Conservation (phyloP, 2,797 vertebrate species). For the Pristis pectinata region DNA sequence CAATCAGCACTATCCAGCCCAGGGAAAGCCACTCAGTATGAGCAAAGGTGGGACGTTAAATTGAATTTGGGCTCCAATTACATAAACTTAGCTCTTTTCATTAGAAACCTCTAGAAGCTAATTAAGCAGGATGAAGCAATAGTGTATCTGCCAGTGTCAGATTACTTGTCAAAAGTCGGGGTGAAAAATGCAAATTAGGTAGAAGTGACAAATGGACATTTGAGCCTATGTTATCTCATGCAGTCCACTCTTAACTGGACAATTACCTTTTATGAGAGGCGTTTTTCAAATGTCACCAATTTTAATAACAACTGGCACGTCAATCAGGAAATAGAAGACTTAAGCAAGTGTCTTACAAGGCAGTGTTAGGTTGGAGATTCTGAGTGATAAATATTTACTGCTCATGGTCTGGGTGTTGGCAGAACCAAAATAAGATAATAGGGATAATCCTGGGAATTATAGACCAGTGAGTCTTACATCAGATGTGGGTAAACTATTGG, state of each 20-base stretch:
- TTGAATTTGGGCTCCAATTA: slow-evolving; percentile 52
- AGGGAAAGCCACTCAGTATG: slow-evolving; percentile 51
- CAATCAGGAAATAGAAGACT: neutral
- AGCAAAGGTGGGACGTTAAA: slow-evolving; percentile 52
- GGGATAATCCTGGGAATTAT: too few species aligned
- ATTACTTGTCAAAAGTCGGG: neutral
- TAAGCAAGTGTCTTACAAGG: neutral
- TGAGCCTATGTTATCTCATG: slow-evolving; percentile 1
- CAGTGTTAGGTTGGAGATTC: neutral
- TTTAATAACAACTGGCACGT: neutral
- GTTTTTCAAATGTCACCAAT: slow-evolving; percentile 6
- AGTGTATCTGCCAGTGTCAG: slow-evolving; percentile 44
- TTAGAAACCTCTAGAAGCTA: slow-evolving; percentile 56
- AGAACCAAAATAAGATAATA: too few species aligned
- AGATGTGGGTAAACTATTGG: too few species aligned
- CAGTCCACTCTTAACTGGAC: neutral
- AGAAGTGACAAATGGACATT: neutral
- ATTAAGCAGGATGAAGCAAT: slow-evolving; percentile 56
- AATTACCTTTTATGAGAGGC: neutral
- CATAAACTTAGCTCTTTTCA: slow-evolving; percentile 53
- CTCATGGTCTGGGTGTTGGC: neutral
- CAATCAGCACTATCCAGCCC: slow-evolving; percentile 52
- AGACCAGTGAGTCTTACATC: too few species aligned
- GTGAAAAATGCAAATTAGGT: slow-evolving; percentile 14
- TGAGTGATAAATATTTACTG: neutral